Evolutionary conservation across 2,888 invertebrate genomes (phyloP).

Genomic region (Palloptera scutellata): DNA sequence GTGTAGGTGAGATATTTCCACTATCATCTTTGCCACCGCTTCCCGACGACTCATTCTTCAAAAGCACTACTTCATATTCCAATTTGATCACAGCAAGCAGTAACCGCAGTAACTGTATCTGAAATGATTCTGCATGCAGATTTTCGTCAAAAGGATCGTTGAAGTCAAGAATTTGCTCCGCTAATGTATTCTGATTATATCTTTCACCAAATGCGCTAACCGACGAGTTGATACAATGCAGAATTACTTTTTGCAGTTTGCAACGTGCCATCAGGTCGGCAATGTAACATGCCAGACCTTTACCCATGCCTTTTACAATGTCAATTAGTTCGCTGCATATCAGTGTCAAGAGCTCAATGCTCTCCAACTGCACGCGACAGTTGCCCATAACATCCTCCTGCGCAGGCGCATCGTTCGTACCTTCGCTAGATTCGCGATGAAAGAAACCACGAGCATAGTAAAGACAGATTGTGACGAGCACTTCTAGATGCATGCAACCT

Average conservation of each 20-base stretch:
- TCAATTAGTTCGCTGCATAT: constrained; percentile 77
- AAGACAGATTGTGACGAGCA: constrained; percentile 77
- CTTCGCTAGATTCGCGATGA: constrained; percentile 54
- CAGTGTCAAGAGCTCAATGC: constrained; percentile 76
- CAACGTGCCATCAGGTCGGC: constrained; percentile 77
- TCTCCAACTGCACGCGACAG: constrained; percentile 78
- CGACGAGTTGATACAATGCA: constrained; percentile 82
- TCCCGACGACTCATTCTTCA: constrained; percentile 64
- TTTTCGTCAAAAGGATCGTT: constrained; percentile 73
- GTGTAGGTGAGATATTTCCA: constrained; percentile 58
- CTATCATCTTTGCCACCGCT: constrained; percentile 47
- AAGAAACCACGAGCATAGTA: constrained; percentile 81
- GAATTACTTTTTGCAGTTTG: constrained; percentile 82
- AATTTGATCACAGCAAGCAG: constrained; percentile 77
- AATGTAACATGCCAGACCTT: constrained; percentile 78
- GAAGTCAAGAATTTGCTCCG: constrained; percentile 77
- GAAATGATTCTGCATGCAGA: constrained; percentile 74
- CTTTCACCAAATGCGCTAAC: constrained; percentile 64
- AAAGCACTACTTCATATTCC: constrained; percentile 73
- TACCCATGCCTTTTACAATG: constrained; percentile 79
- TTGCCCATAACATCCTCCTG: constrained; percentile 78
- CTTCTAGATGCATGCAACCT: constrained; percentile 83
- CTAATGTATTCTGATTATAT: constrained; percentile 67
- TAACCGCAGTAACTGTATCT: constrained; percentile 73
- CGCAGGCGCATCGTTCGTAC: constrained; percentile 67